A percentile compares a stretch with the other conserved stretches of the same genome.
phyloP scores from a whole-genome alignment of 2,888 invertebrate genomes.

The Drosophila dives region DNA sequence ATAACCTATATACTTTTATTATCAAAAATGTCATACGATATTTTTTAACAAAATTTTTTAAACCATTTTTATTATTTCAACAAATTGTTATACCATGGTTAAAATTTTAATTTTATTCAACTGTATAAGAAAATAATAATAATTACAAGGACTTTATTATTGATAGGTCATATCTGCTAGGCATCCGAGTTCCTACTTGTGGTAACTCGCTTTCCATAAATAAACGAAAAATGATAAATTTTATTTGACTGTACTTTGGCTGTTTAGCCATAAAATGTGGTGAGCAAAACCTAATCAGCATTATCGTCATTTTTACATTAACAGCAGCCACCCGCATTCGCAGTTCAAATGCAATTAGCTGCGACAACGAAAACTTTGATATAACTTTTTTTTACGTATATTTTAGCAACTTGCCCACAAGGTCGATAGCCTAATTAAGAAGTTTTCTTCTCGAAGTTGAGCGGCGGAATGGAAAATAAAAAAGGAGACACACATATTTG shows the following conservation, averaged over 20 bases:
- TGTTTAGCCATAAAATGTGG: conserved; percentile 1
- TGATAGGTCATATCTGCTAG: not conserved
- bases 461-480: not conserved
- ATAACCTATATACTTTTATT: not conserved
- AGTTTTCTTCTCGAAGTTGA: conserved; percentile 43
- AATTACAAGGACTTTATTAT: not conserved
- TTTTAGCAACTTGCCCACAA: conserved; percentile 24
- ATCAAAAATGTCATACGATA: not conserved
- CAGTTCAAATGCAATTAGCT: conserved; percentile 66
- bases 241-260: conserved; percentile 1
- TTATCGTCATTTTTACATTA: conserved; percentile 46
- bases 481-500: conserved; percentile 7
- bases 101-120: not conserved
- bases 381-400: not conserved
- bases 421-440: conserved; percentile 62
- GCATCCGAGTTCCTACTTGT: not conserved
- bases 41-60: not conserved
- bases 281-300: conserved; percentile 47
- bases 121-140: not conserved
- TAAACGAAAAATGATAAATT: conserved; percentile 2
- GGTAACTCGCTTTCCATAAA: not conserved
- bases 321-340: conserved; percentile 29
- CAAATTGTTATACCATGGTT: not conserved
- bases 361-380: conserved; percentile 48
- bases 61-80: not conserved